Evolutionary conservation across 1,140 invertebrate species (phyloP).

Genomic region (Oryzaephilus surinamensis): DNA sequence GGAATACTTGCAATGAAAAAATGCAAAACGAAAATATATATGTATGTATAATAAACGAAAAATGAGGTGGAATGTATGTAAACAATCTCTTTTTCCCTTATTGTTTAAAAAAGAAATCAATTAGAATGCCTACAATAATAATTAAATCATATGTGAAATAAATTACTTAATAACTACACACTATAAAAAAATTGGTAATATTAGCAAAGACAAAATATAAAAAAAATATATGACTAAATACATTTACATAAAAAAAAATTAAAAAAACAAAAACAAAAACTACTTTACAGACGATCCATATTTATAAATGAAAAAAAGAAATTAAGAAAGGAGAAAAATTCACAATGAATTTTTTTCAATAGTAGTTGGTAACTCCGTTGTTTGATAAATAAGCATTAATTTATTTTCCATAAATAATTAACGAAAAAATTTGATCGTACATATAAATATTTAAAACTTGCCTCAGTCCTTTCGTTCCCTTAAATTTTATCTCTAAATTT

Average conservation of each 20-base stretch:
- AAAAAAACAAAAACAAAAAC: constrained; percentile 15
- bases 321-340: no score
- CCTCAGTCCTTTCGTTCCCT: no score
- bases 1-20: no score
- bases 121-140: constrained; percentile 24
- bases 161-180: constrained; percentile 20
- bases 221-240: constrained; percentile 20
- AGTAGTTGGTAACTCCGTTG: constrained; percentile 27
- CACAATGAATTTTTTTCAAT: no score
- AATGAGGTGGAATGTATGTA: no score
- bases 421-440: no score
- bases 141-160: constrained; percentile 19
- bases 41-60: no score
- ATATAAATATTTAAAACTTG: no score
- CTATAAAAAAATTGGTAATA: constrained; percentile 17
- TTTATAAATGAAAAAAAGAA: constrained; percentile 7
- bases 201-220: constrained; percentile 24
- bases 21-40: no score
- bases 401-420: no score
- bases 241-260: constrained; percentile 17
- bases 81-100: no score
- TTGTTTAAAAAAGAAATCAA: no score
- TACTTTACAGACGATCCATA: constrained; percentile 7
- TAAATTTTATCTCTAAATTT: neutral
- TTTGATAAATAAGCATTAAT: constrained; percentile 28